These are phyloP conservation scores for Chouioia cunea DNA, from an alignment of 2,888 invertebrate genomes.

Conservation along the genomic window DNA sequence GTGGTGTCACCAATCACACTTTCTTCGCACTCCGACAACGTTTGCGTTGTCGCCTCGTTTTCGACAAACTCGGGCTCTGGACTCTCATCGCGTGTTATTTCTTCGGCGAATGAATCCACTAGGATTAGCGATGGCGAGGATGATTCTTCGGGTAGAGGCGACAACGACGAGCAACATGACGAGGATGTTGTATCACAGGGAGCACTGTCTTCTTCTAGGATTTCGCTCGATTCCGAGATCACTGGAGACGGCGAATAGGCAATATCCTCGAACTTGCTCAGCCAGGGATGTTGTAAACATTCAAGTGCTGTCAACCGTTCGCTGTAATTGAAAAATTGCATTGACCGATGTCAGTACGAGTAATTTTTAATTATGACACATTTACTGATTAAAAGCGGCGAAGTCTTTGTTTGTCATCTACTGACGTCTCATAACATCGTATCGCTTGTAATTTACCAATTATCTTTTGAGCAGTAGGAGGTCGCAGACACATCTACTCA, in stretches of 20 bases:
- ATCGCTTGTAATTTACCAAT: too few species aligned
- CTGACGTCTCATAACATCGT: too few species aligned
- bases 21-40: conserved; percentile 24
- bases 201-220: conserved; percentile 26
- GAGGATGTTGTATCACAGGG: conserved; percentile 27
- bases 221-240: conserved; percentile 28
- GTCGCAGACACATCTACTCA: too few species aligned
- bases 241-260: conserved; percentile 23
- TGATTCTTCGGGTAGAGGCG: conserved; percentile 3
- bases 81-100: conserved; percentile 2
- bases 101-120: background rate
- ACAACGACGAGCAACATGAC: conserved; percentile 27
- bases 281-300: conserved; percentile 92
- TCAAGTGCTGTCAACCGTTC: conserved; percentile 89
- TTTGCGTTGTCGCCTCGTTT: conserved; percentile 10
- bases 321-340: conserved; percentile 72
- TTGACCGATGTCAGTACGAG: too few species aligned
- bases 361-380: too few species aligned
- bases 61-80: conserved; percentile 14
- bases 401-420: too few species aligned
- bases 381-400: too few species aligned
- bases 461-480: too few species aligned
- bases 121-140: background rate
- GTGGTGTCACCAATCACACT: too few species aligned
- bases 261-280: conserved; percentile 66